Conservation (phyloP, 2,888 invertebrate genomes). For the Ophion slaviceki region DNA sequence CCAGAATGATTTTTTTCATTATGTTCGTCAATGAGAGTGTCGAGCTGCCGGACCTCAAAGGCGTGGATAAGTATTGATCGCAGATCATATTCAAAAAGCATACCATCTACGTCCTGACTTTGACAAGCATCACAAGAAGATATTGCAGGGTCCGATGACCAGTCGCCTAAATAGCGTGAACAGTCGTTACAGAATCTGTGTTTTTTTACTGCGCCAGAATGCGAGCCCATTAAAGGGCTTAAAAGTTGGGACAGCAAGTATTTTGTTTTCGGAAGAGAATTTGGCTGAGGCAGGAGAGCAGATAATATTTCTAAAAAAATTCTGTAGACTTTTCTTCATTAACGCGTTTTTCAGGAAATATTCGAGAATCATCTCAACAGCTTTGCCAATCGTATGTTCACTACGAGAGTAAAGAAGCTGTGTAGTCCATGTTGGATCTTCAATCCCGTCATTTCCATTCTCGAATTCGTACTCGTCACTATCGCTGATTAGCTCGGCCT, state of each 20-base stretch:
- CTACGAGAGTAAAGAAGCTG: neutral
- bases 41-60: conserved; percentile 30
- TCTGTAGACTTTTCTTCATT: conserved; percentile 34
- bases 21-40: conserved; percentile 27
- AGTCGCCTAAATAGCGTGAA: conserved; percentile 33
- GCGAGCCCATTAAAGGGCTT: neutral
- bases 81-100: conserved; percentile 30
- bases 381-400: conserved; percentile 3
- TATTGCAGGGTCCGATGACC: neutral
- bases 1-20: neutral
- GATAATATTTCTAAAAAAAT: conserved; percentile 18
- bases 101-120: conserved; percentile 4
- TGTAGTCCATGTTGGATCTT: neutral
- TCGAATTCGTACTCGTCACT: no score
- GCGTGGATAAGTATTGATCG: conserved; percentile 25
- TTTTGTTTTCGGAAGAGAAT: conserved; percentile 27
- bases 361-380: conserved; percentile 31
- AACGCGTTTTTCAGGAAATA: conserved; percentile 30
- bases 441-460: no score
- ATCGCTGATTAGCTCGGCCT: no score
- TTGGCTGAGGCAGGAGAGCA: conserved; percentile 40
- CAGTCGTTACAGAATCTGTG: conserved; percentile 35
- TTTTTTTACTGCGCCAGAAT: neutral
- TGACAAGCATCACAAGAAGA: conserved; percentile 10
- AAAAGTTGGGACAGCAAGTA: conserved; percentile 26